Evolutionary conservation across 1,140 invertebrate species (phyloP), one percentile per base, ranked within the genome.

Genomic region (Caerostris extrusa): DNA sequence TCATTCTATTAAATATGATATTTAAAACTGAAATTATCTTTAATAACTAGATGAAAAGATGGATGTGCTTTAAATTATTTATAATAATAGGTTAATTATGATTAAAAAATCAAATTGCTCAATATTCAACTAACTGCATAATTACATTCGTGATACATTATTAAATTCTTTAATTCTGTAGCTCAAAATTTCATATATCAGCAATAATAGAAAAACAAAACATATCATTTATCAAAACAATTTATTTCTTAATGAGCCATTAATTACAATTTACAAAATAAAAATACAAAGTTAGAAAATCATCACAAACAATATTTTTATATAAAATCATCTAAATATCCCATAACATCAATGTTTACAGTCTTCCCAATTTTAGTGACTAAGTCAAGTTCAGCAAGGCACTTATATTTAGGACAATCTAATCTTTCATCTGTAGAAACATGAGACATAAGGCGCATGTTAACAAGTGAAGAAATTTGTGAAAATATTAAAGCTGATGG

Each of bases 401-500:
- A 94, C 50, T 94, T 94, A 64, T 94, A 94, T 57, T 91, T 93
- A 6, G 86, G 91, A 82, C 81, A 85, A 77, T 91, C 88, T 57
- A 94, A 71, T 50, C 93, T 58, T 34, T 93, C 91, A 61, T 89
- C 90, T 7, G 67, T n/a, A 60, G 91, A 93, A 55, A 53, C 90
- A 93, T 12, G 91, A 81, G 14, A 93, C 71, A 77, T 90, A 34
- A 89, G 60, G 14, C 83, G 55, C 53, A 92, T 64, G 34, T 60
- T 67, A 7, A 92, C 90, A 53, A 92, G 53, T 87, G n/a, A 90
- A 86, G 14, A 94, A 67, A 94, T 86, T 58, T 94, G 88, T 14
- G 88, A 83, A 83, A 92, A 90, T 19, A 99, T 96, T 96, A 98
- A 97, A 94, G 98, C 98, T 94, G 98, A 98, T 17, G 98, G 97